Evolutionary conservation across 2,797 vertebrate genomes (phyloP), one percentile per base, ranked within the genome.

Genomic region (Acridotheres tristis): DNA sequence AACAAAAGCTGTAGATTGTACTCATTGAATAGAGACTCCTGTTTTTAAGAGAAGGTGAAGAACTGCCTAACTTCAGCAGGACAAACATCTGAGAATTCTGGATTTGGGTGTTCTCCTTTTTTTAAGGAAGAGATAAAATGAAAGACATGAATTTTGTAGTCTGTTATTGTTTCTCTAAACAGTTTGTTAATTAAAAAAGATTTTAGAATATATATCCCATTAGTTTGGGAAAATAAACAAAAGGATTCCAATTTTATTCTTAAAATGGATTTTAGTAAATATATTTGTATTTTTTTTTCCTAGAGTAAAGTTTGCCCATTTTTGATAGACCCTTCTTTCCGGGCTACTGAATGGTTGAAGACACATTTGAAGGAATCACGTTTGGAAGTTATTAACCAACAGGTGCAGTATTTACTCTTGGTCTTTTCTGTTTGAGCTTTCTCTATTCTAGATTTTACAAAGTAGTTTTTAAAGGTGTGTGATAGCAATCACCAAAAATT

Each of bases 221-320:
- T 72, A 23, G 1, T 77, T 80, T 68, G 19, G 32, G 19, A 21
- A 74, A 84, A 53, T 32, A 27, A 42, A 43, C 42, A 48, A 55
- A 50, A 36, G 4, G 1, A 50, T 13, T 78, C 10, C 0, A 68
- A 16, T 86, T 90, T 61, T 58, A 43, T 91, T 75, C 40, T 77
- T 80, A 54, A 86, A 59, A 25, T 17, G 53, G 14, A 62, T 93
- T 83, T 86, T 59, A 53, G 43, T 54, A 57, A 76, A 69, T 30
- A 29, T 32, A 8, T 45, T 2, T 59, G 3, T 55, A 2, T 30
- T n/a, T 36, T 36, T 67, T 45, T 76, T 25, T 47, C 18, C 4
- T 92, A 99, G 99, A 99, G 99, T 97, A 98, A 98, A 66, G 98
- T 99, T n/a, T 99, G 98, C 96, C 99, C 99, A 1, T 99, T 99